Evolutionary conservation across 2,797 vertebrate species (phyloP), one percentile per base, ranked within the genome.

Genomic region (Melanotaenia nigrans): DNA sequence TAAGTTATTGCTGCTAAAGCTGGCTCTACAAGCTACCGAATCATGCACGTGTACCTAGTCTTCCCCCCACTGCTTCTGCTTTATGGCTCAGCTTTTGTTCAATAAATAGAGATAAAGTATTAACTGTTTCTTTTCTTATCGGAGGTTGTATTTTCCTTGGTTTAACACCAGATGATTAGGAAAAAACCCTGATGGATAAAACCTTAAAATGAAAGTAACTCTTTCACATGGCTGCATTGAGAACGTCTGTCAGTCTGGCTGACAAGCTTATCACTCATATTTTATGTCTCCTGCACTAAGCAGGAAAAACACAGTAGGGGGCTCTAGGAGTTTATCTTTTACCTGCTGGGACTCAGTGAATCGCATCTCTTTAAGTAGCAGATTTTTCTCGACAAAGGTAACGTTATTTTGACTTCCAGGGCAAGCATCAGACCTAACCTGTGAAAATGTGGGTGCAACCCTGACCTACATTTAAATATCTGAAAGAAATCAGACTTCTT

Each of bases 271-370:
- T 61, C 55, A 10, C 3, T 13, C 10, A 9, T 25, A 2, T 25
- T 13, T 67, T 45, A 42, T 56, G 13, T n/a, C 64, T 70, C 28
- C n/a, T 16, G 4, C 42, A 33, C 30, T 18, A 0, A 22, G 2
- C 47, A 9, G 9, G 3, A n/a, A 7, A 16, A 24, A 36, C 25
- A 2, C 71, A 32, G 25, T 2, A 4, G 14, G 1, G n/a, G 36
- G 30, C 30, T 42, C 7, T 14, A 49, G 35, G 22, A 36, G 1
- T 54, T 3, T 20, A 3, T 9, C 40, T 64, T 42, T 53, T 14
- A 33, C 67, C 40, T 24, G 38, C 58, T 53, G 62, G 45, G 58
- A 56, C 51, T 71, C 45, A 53, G 5, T 58, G 42, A 74, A 14
- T 28, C 35, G 22, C 54, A 67, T 7, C 3, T 11, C n/a, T 3